Evolutionary conservation across 2,113 vertebrate genomes (phyloP).

Genomic region (Alligator sinensis): DNA sequence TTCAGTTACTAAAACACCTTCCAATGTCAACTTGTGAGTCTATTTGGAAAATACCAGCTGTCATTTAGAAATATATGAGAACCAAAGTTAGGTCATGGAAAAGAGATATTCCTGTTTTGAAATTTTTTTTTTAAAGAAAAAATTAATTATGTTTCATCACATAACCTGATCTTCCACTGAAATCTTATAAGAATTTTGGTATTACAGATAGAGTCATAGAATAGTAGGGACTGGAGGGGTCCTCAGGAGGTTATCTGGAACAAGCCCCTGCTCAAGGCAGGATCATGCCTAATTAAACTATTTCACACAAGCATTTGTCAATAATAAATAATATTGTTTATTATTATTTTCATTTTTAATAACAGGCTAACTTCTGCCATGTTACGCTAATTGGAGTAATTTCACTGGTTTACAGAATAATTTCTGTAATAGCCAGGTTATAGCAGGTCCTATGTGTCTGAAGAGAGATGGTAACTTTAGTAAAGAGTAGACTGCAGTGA

Average conservation of each 20-base stretch:
- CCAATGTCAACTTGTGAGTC: not conserved
- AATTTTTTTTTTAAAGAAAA: not conserved
- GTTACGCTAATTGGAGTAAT: not conserved
- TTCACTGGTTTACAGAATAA: not conserved
- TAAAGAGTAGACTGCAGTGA: not conserved
- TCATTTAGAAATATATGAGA: not conserved
- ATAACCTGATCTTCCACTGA: not conserved
- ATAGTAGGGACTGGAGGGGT: no score
- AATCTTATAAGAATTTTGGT: not conserved
- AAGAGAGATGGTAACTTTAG: not conserved
- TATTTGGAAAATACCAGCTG: not conserved
- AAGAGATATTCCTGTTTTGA: not conserved
- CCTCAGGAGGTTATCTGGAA: no score
- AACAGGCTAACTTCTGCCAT: no score
- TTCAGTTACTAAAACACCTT: not conserved
- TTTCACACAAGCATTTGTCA: no score
- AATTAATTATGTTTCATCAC: conserved; percentile 10
- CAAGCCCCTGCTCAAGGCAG: no score
- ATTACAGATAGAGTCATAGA: no score
- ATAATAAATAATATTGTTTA: conserved; percentile 13
- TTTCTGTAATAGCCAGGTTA: not conserved
- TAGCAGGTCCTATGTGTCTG: not conserved
- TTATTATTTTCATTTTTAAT: not conserved
- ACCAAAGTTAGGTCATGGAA: not conserved
- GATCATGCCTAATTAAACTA: no score